A percentile compares a stretch with the other conserved stretches of the same genome.
phyloP scores from a whole-genome alignment of 2,113 vertebrate species.

The Tragelaphus buxtoni region DNA sequence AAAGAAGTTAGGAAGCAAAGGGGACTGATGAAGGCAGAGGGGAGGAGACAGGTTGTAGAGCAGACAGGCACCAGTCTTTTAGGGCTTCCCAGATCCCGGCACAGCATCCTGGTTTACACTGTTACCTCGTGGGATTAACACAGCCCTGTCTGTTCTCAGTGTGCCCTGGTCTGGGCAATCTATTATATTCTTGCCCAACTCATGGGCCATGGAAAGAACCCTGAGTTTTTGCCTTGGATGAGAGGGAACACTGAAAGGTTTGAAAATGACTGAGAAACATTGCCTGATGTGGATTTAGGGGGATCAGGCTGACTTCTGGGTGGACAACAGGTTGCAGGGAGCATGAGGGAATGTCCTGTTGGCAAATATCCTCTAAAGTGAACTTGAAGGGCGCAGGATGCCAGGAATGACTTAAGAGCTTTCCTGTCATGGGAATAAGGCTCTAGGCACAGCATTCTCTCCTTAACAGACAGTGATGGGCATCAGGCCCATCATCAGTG shows the following conservation, averaged over 20 bases:
- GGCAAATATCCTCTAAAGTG: not conserved
- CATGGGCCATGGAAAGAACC: not conserved
- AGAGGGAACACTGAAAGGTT: not conserved
- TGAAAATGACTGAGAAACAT: not conserved
- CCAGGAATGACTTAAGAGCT: not conserved
- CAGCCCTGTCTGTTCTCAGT: not conserved
- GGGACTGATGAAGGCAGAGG: accelerated
- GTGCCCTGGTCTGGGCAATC: not conserved
- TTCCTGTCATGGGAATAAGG: not conserved
- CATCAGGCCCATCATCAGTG: not conserved
- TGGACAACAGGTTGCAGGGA: not conserved
- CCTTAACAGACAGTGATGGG: not conserved
- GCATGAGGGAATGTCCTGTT: not conserved
- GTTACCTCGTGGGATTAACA: accelerated
- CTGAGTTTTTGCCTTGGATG: not conserved
- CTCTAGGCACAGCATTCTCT: not conserved
- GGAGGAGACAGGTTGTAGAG: not conserved
- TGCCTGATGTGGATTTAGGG: not conserved
- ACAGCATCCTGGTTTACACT: accelerated
- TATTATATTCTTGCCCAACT: not conserved
- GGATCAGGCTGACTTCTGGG: not conserved
- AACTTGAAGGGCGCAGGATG: accelerated
- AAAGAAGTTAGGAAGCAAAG: not conserved
- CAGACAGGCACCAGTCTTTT: accelerated
- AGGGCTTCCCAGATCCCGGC: accelerated